A percentile compares a stretch with the other conserved stretches of the same genome.
These are phyloP conservation scores for Augiades crinisus DNA, from an alignment of 2,888 invertebrate species.

Conservation along the genomic window DNA sequence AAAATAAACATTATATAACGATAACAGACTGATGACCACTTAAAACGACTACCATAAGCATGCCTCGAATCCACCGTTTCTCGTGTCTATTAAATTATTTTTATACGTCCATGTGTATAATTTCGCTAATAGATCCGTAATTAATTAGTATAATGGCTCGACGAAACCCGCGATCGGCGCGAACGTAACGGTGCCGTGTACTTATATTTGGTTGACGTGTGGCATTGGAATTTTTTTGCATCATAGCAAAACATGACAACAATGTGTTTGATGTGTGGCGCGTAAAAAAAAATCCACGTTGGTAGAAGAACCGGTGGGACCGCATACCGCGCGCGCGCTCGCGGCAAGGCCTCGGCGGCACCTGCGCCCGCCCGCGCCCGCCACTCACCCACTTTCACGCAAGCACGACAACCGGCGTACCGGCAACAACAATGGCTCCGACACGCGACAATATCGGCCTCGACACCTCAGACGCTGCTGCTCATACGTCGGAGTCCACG, in stretches of 20 bases:
- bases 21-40: conserved; percentile 3
- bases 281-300: conserved; percentile 76
- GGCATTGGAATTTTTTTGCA: conserved; percentile 62
- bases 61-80: neutral
- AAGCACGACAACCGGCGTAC: too few species aligned
- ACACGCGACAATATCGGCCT: neutral
- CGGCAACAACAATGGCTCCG: neutral
- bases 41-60: conserved; percentile 9
- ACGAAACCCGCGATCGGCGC: conserved; percentile 6
- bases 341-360: conserved; percentile 69
- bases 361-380: conserved; percentile 46
- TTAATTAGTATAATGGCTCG: conserved; percentile 18
- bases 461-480: conserved; percentile 35
- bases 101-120: conserved; percentile 10
- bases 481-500: too few species aligned
- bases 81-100: conserved; percentile 7
- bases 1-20: conserved; percentile 15
- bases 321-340: conserved; percentile 75
- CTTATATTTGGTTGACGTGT: conserved; percentile 45
- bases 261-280: conserved; percentile 75
- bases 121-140: conserved; percentile 19
- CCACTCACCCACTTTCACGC: conserved; percentile 63
- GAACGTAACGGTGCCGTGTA: conserved; percentile 41
- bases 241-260: conserved; percentile 75
- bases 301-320: conserved; percentile 80